Conservation (phyloP, 1,140 invertebrate genomes). For the Thaumatotibia leucotreta region DNA sequence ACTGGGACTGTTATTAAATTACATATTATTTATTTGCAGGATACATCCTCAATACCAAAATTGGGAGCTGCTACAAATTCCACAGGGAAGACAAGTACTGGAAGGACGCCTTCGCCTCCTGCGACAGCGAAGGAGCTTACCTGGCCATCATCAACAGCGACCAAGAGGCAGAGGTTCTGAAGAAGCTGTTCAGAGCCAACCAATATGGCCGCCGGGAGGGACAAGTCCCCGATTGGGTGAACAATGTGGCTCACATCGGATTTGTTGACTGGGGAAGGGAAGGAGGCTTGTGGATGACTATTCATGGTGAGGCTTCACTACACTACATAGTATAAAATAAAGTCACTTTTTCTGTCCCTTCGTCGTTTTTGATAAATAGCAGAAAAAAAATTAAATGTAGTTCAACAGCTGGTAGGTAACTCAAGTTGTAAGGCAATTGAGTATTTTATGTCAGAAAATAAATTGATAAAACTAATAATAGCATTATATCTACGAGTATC, state of each 20-base stretch:
- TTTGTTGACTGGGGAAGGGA: not conserved
- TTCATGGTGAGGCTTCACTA: conserved; percentile 1
- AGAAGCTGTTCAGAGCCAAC: not conserved
- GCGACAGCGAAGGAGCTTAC: not conserved
- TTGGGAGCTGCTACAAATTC: not conserved
- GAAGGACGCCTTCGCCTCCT: not conserved
- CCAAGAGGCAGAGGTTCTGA: not conserved
- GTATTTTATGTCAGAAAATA: no score
- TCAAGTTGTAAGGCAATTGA: no score
- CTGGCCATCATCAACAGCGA: conserved; percentile 4
- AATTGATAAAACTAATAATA: no score
- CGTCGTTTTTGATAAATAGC: no score
- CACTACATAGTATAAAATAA: no score
- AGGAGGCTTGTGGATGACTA: conserved; percentile 1
- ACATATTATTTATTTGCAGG: not conserved
- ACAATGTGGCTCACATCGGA: not conserved
- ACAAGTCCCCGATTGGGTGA: not conserved
- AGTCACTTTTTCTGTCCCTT: no score
- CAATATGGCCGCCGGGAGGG: not conserved
- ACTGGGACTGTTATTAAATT: not conserved
- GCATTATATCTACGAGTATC: no score
- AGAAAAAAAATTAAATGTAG: no score
- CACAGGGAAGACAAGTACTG: not conserved
- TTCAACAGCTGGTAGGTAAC: no score
- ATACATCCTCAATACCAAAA: not conserved